Base-by-base conservation (phyloP, 1,140 invertebrate genomes). In the Caenorhabditis tropicalis region DNA sequence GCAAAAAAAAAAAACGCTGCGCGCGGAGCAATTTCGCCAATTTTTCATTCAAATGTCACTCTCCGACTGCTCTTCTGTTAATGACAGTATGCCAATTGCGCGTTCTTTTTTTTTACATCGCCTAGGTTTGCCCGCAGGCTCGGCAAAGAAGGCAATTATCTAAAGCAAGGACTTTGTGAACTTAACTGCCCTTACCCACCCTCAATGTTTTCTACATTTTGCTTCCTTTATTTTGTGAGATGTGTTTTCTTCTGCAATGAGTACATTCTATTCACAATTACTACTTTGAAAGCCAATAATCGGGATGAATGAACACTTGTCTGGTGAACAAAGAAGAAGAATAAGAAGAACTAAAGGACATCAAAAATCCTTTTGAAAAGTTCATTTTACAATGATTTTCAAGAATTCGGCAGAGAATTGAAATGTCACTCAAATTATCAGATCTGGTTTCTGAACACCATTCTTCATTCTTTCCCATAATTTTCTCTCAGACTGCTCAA, bases 1-100 rank as follows among this genome's bases (percentile, higher is more conserved):
- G 15, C 15, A 74, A 74, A 74, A 46, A 74, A 74, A 9, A 19
- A 9, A n/a, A n/a, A n/a, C n/a, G n/a, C n/a, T n/a, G n/a, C n/a
- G n/a, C n/a, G 33, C 31, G 36, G 65, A 74, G 36, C 65, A 74
- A 74, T 74, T 74, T 74, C 36, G 33, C 65, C 36, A 74, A 74
- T 74, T 74, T 74, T 74, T 74, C 65, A 74, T 74, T 74, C 65
- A 74, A 74, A 74, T 74, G 65, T 74, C 65, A 74, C 65, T 74
- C 65, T 39, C 65, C 65, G 65, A 74, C 29, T 43, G 36, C 16
- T 65, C 58, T 65, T 24, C 65, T 74, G 65, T 74, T 74, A 74
- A 74, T 74, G 65, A 74, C 65, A 74, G 65, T 74, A 74, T 74
- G 65, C 65, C 65, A 74, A 46, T 74, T 74, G 65, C 65, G 36